Evolutionary conservation across 2,113 vertebrate genomes (phyloP).

Genomic region (Sturnira hondurensis): DNA sequence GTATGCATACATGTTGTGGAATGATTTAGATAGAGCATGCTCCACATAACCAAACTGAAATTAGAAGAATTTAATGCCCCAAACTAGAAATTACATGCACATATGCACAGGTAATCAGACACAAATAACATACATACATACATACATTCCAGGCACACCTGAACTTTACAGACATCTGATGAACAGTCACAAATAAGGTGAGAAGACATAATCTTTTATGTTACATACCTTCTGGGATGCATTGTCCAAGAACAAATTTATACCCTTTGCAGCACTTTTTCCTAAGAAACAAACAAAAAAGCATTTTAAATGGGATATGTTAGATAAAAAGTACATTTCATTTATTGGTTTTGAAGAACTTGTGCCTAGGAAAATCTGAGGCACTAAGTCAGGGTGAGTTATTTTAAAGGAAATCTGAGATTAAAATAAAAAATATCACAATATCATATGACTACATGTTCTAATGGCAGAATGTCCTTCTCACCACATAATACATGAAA

Average conservation of each 20-base stretch:
- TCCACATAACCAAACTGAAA: neutral
- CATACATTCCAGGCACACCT: neutral
- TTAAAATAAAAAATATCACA: neutral
- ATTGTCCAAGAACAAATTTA: constrained; percentile 98
- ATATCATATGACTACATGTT: neutral
- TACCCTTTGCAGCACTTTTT: constrained; percentile 98
- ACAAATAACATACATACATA: neutral
- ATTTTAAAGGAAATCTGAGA: neutral
- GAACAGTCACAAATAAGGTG: neutral
- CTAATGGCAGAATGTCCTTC: neutral
- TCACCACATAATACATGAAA: neutral
- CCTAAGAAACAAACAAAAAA: constrained; percentile 85
- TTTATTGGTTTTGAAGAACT: neutral
- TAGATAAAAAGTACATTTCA: neutral
- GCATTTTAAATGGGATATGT: constrained; percentile 37
- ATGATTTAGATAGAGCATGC: neutral
- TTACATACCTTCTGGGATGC: constrained; percentile 97
- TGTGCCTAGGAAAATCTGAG: neutral
- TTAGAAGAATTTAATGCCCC: neutral
- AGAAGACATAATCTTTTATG: constrained; percentile 21
- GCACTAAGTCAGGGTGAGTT: neutral
- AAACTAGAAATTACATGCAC: neutral
- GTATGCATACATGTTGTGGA: neutral
- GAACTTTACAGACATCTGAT: neutral
- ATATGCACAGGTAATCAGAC: neutral